Conservation (phyloP, 2,888 invertebrate genomes). For the Cryptosula pallasiana region DNA sequence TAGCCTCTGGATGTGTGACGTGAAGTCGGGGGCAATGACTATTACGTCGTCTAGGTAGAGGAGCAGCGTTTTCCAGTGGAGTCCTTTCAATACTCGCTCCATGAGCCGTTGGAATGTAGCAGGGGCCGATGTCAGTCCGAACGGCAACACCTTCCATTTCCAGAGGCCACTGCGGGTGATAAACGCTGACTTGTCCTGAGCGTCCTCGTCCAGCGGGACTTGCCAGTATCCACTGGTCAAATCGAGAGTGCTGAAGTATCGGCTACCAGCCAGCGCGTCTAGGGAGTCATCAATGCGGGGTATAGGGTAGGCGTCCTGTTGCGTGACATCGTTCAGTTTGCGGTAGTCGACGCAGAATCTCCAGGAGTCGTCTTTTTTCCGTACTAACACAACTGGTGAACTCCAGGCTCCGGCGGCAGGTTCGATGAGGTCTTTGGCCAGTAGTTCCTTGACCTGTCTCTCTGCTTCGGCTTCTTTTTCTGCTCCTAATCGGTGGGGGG, state of each 20-base stretch:
- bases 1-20: slow-evolving; percentile 27
- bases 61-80: slow-evolving; percentile 24
- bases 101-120: slow-evolving; percentile 32
- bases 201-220: slow-evolving; percentile 29
- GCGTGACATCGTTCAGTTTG: slow-evolving; percentile 23
- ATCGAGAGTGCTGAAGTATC: slow-evolving; percentile 31
- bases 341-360: slow-evolving; percentile 27
- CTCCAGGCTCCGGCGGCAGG: slow-evolving; percentile 17
- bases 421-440: neutral
- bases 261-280: slow-evolving; percentile 29
- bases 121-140: neutral
- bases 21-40: slow-evolving; percentile 29
- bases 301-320: slow-evolving; percentile 20
- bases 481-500: neutral
- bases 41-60: slow-evolving; percentile 33
- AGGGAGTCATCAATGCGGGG: slow-evolving; percentile 28
- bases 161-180: neutral
- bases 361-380: slow-evolving; percentile 21
- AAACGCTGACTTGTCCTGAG: slow-evolving; percentile 32
- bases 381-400: slow-evolving; percentile 24
- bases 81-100: slow-evolving; percentile 26
- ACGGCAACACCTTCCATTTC: slow-evolving; percentile 1
- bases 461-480: neutral
- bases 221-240: slow-evolving; percentile 33
- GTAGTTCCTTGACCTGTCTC: neutral